Evolutionary conservation across 1,140 invertebrate genomes (phyloP).

Genomic region (Sipha flava): DNA sequence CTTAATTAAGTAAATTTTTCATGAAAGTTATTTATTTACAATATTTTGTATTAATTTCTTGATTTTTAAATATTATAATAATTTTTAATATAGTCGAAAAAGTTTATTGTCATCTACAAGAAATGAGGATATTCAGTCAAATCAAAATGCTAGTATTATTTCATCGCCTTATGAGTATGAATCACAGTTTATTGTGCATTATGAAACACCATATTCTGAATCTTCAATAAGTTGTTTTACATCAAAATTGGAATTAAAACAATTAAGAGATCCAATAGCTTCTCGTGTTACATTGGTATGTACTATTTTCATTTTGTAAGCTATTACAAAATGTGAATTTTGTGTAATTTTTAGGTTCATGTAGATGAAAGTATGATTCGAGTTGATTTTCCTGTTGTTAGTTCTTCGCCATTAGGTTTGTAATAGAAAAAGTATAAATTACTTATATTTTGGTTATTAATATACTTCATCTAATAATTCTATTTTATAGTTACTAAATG

Average conservation of each 20-base stretch:
- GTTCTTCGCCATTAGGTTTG: conserved; percentile 32
- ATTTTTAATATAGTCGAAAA: conserved; percentile 45
- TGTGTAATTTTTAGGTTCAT: not conserved
- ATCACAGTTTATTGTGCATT: not conserved
- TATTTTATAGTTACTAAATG: conserved; percentile 52
- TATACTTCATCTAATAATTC: not conserved
- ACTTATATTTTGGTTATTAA: not conserved
- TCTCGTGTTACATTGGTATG: conserved; percentile 22
- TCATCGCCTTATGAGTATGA: not conserved
- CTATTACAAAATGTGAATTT: no score
- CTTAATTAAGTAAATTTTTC: not conserved
- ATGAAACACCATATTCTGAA: conserved; percentile 14
- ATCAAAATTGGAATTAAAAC: not conserved
- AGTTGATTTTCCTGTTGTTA: conserved; percentile 28
- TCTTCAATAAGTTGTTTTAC: conserved; percentile 9
- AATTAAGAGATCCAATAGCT: conserved; percentile 20
- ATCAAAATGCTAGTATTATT: not conserved
- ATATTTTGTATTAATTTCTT: not conserved
- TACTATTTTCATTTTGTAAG: no score
- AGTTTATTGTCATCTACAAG: conserved; percentile 47
- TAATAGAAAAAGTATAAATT: no score
- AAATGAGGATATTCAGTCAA: conserved; percentile 34
- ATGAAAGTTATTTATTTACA: not conserved
- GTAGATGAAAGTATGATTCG: conserved; percentile 26
- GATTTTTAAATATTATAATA: not conserved